Base-by-base conservation (phyloP, 2,888 invertebrate genomes). In the Aporophyla nigra region DNA sequence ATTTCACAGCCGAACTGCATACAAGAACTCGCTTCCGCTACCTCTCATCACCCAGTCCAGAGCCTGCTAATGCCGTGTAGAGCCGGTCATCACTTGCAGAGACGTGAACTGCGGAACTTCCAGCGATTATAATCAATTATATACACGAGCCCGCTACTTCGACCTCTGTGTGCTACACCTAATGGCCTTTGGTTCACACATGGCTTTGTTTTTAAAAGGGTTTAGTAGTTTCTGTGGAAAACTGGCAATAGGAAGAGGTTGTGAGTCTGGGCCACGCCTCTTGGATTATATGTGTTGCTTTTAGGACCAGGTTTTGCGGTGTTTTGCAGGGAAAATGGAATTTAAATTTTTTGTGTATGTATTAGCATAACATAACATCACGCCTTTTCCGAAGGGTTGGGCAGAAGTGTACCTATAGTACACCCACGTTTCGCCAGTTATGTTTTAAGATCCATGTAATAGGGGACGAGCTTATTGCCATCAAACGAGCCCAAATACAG, bases 111-210 rank as follows among this genome's bases (percentile, higher is more conserved):
- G 85, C 78, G 76, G 73, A 88, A 89, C 81, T 89, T 91, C 82
- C 80, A 71, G 87, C 89, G 91, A 91, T 92, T 90, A 91, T 86
- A 90, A 91, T 93, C 93, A 91, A 92, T 93, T 93, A 93, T 89
- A 88, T 88, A 91, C 93, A 93, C 90, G 86, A 89, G 84, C 59
- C 63, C 71, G 83, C 83, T 77, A 21, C 65, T 61, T 40, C 72
- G 16, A 62, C 63, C 58, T 62, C 71, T 70, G 73, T 74, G 58
- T n/a, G 53, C 63, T 83, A 73, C 71, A 70, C 67, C 83, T 69
- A 71, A 83, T 63, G 71, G 65, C 33, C 78, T 78, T 54, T 40
- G 63, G 73, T 73, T 63, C 67, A 14, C 77, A 71, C 72, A 74
- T 73, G 71, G 59, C 46, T 74, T 71, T 76, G 68, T 82, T 84